Percentiles rank a stretch among this genome's conserved stretches.
phyloP scores from a whole-genome alignment of 2,888 invertebrate species.

The Zonitis immaculata region DNA sequence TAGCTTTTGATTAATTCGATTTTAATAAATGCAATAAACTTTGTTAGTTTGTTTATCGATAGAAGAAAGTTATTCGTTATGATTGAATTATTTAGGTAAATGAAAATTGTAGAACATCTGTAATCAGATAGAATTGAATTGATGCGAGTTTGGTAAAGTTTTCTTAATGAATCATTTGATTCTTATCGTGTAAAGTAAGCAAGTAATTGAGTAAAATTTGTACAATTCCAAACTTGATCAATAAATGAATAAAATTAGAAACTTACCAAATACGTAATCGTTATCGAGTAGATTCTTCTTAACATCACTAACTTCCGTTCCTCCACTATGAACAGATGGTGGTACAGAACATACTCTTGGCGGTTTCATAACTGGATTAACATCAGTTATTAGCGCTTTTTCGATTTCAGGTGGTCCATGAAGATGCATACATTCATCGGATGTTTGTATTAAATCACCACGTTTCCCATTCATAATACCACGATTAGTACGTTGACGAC shows the following conservation, averaged over 20 bases:
- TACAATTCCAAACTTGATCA: background rate
- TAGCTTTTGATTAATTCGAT: too few relatives aligned
- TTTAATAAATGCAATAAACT: too few relatives aligned
- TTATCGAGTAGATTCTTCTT: conserved; percentile 76
- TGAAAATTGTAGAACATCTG: too few relatives aligned
- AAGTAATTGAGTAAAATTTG: too few relatives aligned
- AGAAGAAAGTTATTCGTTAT: too few relatives aligned
- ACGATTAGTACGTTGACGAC: conserved; percentile 37
- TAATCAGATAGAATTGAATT: too few relatives aligned
- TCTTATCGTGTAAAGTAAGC: too few relatives aligned
- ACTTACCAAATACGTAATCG: conserved; percentile 63
- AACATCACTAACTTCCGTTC: conserved; percentile 76
- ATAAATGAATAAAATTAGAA: background rate
- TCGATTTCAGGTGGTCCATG: conserved; percentile 79
- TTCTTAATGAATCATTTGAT: too few relatives aligned
- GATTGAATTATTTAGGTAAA: too few relatives aligned
- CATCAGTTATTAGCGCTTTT: conserved; percentile 76
- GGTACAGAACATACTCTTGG: conserved; percentile 72
- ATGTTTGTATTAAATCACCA: conserved; percentile 35
- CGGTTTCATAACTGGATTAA: conserved; percentile 80
- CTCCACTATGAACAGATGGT: conserved; percentile 67
- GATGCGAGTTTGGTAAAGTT: too few relatives aligned
- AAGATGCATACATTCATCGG: conserved; percentile 57
- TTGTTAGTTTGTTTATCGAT: too few relatives aligned
- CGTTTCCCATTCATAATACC: conserved; percentile 34